These are phyloP conservation scores for Struthio camelus DNA, from an alignment of 2,113 vertebrate genomes.

Conservation along the genomic window DNA sequence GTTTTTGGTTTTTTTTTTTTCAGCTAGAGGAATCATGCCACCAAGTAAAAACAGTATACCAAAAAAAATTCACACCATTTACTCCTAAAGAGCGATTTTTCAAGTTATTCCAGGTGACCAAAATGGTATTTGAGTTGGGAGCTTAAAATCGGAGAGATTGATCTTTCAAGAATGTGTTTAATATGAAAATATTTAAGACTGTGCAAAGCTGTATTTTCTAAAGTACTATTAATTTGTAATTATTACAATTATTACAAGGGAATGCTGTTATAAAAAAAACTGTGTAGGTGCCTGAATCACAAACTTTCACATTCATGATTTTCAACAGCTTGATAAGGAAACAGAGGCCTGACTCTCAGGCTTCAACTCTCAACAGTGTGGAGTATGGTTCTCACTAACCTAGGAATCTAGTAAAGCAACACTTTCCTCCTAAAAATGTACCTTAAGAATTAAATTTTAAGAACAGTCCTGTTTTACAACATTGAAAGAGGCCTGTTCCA, in stretches of 20 bases:
- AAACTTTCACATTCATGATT: neutral
- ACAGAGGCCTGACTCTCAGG: rapidly evolving
- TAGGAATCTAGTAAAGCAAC: neutral
- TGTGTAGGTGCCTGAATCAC: neutral
- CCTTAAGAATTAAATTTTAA: neutral
- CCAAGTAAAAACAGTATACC: neutral
- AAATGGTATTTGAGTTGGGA: neutral
- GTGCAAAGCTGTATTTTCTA: neutral
- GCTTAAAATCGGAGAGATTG: neutral
- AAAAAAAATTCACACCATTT: neutral
- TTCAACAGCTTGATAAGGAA: neutral
- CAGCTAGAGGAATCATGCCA: neutral
- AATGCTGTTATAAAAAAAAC: neutral
- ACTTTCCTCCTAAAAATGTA: neutral
- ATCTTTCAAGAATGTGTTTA: neutral
- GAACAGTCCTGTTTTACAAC: neutral
- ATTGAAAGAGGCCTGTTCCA: neutral
- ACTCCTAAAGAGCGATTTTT: neutral
- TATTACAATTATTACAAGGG: neutral
- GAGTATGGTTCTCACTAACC: neutral
- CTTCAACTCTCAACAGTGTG: neutral
- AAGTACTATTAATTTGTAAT: neutral
- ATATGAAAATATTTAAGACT: neutral
- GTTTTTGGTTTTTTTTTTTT: neutral
- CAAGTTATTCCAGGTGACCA: neutral